Evolutionary conservation across 2,888 invertebrate genomes (phyloP).

Genomic region (Erebia epiphron): DNA sequence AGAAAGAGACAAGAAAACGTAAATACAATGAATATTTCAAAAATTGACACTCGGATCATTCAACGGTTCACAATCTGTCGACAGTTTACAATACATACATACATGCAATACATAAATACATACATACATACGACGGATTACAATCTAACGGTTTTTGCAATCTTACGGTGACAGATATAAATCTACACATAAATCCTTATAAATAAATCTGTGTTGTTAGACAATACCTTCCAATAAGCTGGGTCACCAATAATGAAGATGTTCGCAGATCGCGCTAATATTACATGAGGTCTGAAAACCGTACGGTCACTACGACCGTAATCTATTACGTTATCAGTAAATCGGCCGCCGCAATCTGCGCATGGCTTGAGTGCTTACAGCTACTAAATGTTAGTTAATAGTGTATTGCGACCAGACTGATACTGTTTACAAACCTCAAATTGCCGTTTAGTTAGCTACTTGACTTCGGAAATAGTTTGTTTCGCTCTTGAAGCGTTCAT

Average conservation of each 20-base stretch:
- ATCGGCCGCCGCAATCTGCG: constrained; percentile 16
- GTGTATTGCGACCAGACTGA: constrained; percentile 6
- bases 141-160: no score
- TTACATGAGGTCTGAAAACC: constrained; percentile 20
- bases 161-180: no score
- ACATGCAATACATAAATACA: no score
- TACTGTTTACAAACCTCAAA: constrained; percentile 2
- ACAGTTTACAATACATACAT: no score
- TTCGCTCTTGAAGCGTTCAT: neutral
- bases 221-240: neutral
- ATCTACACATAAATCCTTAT: neutral
- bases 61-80: no score
- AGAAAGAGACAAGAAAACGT: no score
- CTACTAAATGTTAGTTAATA: constrained; percentile 14
- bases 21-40: no score
- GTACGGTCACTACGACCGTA: constrained; percentile 26
- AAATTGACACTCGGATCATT: no score
- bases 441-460: constrained; percentile 5
- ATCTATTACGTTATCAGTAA: constrained; percentile 22
- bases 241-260: constrained; percentile 2
- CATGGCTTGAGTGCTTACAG: constrained; percentile 12
- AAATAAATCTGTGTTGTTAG: neutral
- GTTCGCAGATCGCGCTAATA: constrained; percentile 10
- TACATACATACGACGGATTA: no score
- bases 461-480: neutral